phyloP scores from a whole-genome alignment of 2,797 vertebrate species.

The Muscicapa comitata region DNA sequence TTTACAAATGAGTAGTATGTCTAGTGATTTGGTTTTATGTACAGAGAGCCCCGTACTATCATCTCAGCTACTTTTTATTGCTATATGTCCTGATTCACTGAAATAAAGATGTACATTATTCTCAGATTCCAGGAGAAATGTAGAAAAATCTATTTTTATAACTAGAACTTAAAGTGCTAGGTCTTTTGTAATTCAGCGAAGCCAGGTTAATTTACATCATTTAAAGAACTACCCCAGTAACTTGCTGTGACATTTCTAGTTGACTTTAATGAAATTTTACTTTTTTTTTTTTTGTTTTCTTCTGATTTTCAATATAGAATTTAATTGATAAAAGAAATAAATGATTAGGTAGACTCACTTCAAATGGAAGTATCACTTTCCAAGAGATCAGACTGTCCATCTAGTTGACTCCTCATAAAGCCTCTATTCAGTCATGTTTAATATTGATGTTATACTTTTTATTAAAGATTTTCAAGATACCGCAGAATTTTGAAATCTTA shows the following conservation, averaged over 20 bases:
- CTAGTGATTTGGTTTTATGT: background rate
- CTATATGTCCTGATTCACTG: background rate
- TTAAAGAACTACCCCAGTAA: background rate
- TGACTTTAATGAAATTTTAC: constrained; percentile 57
- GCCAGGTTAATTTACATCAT: background rate
- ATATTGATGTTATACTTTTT: background rate
- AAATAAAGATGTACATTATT: background rate
- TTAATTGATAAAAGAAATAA: constrained; percentile 54
- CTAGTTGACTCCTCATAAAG: constrained; percentile 52
- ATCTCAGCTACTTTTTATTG: background rate
- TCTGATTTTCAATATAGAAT: constrained; percentile 53
- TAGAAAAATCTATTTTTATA: constrained; percentile 28
- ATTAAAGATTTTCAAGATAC: constrained; percentile 48
- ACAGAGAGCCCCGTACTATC: background rate
- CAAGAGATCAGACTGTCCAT: constrained; percentile 52
- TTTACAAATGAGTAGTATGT: background rate
- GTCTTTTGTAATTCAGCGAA: background rate
- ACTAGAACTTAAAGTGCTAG: background rate
- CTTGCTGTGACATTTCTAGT: constrained; percentile 21
- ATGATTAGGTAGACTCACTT: constrained; percentile 56
- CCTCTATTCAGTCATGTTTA: constrained; percentile 41
- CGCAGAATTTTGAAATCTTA: background rate
- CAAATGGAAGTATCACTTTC: constrained; percentile 51
- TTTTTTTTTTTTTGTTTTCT: background rate
- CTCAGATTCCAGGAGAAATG: background rate